Evolutionary conservation across 2,888 invertebrate species (phyloP).

Genomic region (Coenonympha arcania): DNA sequence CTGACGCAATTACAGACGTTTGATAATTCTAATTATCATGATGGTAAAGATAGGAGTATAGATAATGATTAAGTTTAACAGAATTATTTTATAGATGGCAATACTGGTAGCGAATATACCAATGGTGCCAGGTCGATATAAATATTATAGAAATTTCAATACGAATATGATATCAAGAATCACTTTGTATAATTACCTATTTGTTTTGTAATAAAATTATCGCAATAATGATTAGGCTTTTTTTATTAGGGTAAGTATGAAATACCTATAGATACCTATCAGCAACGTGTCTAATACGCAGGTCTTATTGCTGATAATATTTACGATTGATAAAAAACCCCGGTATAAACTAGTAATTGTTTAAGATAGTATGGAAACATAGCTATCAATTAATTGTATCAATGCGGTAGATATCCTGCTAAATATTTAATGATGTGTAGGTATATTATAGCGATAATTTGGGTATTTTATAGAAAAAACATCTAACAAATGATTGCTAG

Average conservation of each 20-base stretch:
- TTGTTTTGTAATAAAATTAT: not conserved
- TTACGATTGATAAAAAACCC: conserved; percentile 6
- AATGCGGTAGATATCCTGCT: too few species aligned
- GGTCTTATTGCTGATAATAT: conserved; percentile 4
- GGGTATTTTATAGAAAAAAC: too few species aligned
- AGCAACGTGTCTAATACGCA: not conserved
- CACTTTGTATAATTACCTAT: too few species aligned
- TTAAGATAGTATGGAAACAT: conserved; percentile 7
- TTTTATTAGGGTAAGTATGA: not conserved
- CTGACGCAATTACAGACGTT: too few species aligned
- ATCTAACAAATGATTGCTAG: too few species aligned
- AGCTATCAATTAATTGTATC: not conserved
- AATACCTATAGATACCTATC: not conserved
- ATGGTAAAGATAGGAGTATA: too few species aligned
- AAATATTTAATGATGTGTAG: too few species aligned
- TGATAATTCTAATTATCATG: too few species aligned
- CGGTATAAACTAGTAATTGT: not conserved
- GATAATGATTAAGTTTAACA: not conserved
- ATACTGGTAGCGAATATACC: not conserved
- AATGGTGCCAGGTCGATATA: not conserved
- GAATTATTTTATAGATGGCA: not conserved
- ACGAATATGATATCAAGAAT: too few species aligned
- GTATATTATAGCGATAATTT: too few species aligned
- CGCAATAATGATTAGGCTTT: not conserved
- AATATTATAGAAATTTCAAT: too few species aligned